These are phyloP conservation scores for Uromys caudimaculatus DNA, from an alignment of 2,797 vertebrate genomes.

Conservation along the genomic window DNA sequence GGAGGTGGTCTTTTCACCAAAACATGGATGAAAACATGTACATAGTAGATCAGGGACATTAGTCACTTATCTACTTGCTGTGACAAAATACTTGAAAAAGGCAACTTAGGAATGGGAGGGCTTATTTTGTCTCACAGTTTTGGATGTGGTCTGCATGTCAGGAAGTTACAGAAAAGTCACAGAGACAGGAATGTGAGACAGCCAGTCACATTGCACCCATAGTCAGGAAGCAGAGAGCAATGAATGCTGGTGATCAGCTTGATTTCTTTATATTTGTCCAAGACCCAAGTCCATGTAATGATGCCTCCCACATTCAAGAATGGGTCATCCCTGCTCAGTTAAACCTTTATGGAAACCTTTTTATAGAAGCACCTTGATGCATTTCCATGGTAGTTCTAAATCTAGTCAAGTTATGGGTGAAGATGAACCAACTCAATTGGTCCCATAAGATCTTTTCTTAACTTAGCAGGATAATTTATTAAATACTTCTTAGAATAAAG, in stretches of 20 bases:
- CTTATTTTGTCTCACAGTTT: not conserved
- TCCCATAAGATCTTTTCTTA: not conserved
- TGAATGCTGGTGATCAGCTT: not conserved
- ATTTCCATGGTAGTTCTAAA: not conserved
- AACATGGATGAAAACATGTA: not conserved
- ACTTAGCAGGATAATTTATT: constrained; percentile 37
- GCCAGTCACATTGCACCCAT: not conserved
- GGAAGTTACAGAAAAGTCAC: not conserved
- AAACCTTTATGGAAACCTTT: not conserved
- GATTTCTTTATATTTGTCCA: not conserved
- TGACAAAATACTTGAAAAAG: not conserved
- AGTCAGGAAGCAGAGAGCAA: not conserved
- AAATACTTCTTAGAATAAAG: constrained; percentile 24
- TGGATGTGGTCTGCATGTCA: not conserved
- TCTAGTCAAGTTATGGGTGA: not conserved
- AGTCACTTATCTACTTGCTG: not conserved
- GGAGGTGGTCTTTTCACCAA: not conserved
- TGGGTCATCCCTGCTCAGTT: not conserved
- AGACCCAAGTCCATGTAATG: not conserved
- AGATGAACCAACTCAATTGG: not conserved
- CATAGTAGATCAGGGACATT: not conserved
- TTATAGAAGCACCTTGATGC: not conserved
- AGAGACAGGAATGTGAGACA: not conserved
- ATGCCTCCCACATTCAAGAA: not conserved
- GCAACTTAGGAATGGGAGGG: not conserved